Conservation (phyloP, 2,113 vertebrate genomes). For the Tinamus guttatus region DNA sequence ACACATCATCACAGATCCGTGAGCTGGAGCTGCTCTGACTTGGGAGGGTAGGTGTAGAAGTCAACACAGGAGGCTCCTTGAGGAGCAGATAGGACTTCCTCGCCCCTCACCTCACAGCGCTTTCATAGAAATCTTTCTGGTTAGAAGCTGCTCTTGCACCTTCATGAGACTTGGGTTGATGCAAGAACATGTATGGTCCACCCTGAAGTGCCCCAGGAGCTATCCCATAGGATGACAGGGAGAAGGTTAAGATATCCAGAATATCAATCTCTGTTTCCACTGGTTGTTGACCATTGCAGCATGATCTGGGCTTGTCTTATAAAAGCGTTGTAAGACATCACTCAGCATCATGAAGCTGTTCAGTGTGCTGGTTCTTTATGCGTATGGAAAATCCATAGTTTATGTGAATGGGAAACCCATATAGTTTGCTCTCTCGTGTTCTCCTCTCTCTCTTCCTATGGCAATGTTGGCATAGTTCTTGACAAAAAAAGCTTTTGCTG, state of each 20-base stretch:
- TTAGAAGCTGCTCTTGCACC: neutral
- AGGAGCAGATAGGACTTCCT: neutral
- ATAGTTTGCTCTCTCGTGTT: neutral
- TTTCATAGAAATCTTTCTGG: neutral
- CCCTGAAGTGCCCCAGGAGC: accelerated
- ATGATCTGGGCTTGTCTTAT: neutral
- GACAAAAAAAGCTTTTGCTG: neutral
- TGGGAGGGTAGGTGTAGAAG: neutral
- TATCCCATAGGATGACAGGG: accelerated
- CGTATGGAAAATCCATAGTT: too few relatives aligned
- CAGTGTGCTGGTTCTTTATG: neutral
- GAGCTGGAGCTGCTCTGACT: neutral
- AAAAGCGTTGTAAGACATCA: neutral
- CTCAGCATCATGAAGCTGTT: neutral
- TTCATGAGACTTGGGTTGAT: neutral
- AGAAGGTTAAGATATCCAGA: neutral
- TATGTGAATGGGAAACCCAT: accelerated
- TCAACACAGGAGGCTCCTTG: accelerated
- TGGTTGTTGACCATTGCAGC: neutral
- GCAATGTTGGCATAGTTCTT: neutral
- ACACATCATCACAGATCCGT: neutral
- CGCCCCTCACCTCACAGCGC: neutral
- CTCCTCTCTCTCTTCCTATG: neutral
- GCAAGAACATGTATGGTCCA: neutral
- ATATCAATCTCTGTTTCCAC: neutral